Evolutionary conservation across 1,140 invertebrate genomes (phyloP), one percentile per base, ranked within the genome.

Genomic region (Polypedilum vanderplanki): DNA sequence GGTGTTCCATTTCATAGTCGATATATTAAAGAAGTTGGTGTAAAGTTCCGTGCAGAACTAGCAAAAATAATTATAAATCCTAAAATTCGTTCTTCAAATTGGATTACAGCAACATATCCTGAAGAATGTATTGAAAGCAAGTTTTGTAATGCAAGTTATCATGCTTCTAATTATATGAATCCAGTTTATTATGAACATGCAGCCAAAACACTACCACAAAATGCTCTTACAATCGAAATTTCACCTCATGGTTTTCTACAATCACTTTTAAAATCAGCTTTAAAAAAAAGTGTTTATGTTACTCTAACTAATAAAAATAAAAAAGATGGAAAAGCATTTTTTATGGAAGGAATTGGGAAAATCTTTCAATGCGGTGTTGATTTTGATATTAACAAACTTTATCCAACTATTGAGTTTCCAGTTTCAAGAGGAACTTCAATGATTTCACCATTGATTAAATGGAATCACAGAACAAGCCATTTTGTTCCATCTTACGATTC

Each of bases 391-490:
- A 22, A 83, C 78, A 18, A 86, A 84, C 74, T 91, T 17, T 90
- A 90, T 80, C 88, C 88, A 0, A 80, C 83, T 57, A 84, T 93
- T 0, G 81, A 87, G n/a, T 93, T 88, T 81, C 94, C 94, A 0
- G 94, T 96, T 0, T 88, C 91, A 1, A 82, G 88, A 22, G 89
- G 90, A 20, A 96, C 93, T 0, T 88, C 90, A 0, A 90, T 90
- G 86, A 85, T 96, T 33, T 87, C 89, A 4, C 88, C 93, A 9
- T 79, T 95, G 0, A 86, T 95, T 1, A 88, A 89, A 77, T 99
- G 97, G 97, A 94, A 98, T 80, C 97, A 99, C 81, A 88, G 87
- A 8, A 89, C 93, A 77, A 87, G 90, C 77, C 91, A 88, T 89
- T 88, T 81, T 81, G 84, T 84, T 10, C 79, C 79, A 7, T 79